Percentiles rank a stretch among this genome's conserved stretches.
These are phyloP conservation scores for Pogonocichla stellata DNA, from an alignment of 2,113 vertebrate species.

Conservation along the genomic window DNA sequence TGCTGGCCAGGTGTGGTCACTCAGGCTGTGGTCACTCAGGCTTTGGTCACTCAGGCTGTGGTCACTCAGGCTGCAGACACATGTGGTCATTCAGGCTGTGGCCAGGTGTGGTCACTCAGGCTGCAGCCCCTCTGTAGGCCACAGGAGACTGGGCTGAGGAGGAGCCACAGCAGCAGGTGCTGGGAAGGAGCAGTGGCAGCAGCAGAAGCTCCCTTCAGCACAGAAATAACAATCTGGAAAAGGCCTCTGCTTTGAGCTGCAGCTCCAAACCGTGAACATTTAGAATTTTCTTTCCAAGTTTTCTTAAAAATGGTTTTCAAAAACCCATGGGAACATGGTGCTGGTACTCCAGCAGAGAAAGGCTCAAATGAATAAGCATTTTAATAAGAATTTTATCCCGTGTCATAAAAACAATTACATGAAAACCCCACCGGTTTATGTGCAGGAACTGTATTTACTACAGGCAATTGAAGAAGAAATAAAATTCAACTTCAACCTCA, in stretches of 20 bases:
- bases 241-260: background rate
- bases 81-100: background rate
- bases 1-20: background rate
- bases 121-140: too few relatives aligned
- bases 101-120: too few relatives aligned
- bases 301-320: background rate
- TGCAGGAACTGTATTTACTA: background rate
- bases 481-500: background rate
- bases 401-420: background rate
- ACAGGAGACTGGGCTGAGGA: background rate
- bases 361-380: background rate
- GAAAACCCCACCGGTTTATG: background rate
- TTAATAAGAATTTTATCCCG: background rate
- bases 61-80: background rate
- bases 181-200: background rate
- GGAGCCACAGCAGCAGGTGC: rapidly evolving
- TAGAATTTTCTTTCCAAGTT: background rate
- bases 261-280: background rate
- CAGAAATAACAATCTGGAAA: background rate
- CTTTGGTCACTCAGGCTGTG: background rate
- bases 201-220: background rate
- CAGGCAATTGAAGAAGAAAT: background rate
- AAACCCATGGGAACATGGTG: background rate
- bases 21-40: too few relatives aligned
- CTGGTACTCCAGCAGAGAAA: background rate